phyloP scores from a whole-genome alignment of 1,140 invertebrate species.

The Lucilia cuprina region DNA sequence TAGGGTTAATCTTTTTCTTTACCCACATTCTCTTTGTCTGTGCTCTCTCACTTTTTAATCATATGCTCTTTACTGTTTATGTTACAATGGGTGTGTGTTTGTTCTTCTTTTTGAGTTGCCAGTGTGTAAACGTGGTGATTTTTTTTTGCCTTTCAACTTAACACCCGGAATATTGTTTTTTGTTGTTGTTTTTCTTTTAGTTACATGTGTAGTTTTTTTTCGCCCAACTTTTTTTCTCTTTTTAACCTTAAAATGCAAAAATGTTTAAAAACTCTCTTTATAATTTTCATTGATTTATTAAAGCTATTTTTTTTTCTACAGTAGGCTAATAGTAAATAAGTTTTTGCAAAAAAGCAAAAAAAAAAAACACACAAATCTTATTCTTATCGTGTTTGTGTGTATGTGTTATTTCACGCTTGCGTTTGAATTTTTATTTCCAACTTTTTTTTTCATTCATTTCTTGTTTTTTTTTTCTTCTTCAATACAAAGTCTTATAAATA shows the following conservation, averaged over 20 bases:
- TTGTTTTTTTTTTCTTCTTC: neutral
- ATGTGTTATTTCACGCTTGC: slow-evolving; percentile 13
- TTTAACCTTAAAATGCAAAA: neutral
- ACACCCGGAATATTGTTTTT: neutral
- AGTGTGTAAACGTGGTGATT: slow-evolving; percentile 19
- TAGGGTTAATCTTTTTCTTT: no score
- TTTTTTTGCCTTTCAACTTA: neutral
- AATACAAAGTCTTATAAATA: neutral
- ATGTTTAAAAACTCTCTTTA: no score
- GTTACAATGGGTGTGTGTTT: no score
- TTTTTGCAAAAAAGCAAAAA: neutral
- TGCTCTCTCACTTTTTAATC: no score
- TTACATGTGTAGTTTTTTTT: neutral
- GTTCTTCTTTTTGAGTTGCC: neutral
- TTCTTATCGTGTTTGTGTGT: neutral
- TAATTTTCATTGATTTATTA: no score
- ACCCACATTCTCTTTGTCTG: no score
- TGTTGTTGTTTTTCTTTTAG: neutral
- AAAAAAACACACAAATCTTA: no score
- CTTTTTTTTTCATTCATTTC: neutral
- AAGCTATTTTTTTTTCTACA: neutral
- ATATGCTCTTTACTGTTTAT: no score
- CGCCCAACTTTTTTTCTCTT: neutral
- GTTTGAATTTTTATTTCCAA: neutral
- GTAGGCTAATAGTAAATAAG: neutral